phyloP scores from a whole-genome alignment of 2,113 vertebrate genomes.

The Talpa occidentalis region DNA sequence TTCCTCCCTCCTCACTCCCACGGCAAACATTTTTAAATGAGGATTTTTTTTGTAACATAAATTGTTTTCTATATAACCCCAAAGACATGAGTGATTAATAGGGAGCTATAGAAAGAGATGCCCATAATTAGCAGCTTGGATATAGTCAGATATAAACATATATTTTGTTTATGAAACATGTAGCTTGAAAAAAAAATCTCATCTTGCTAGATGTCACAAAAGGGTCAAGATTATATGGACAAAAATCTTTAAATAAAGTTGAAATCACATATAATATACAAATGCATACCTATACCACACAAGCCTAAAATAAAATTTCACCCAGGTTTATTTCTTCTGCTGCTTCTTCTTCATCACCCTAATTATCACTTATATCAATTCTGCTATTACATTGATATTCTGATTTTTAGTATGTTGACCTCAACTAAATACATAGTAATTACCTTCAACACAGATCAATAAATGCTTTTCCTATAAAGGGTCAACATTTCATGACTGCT shows the following conservation, averaged over 20 bases:
- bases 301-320: neutral
- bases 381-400: neutral
- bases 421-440: neutral
- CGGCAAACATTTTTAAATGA: conserved; percentile 56
- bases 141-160: conserved; percentile 74
- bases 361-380: neutral
- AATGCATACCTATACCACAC: neutral
- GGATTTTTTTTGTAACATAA: conserved; percentile 74
- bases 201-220: conserved; percentile 39
- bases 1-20: conserved; percentile 69
- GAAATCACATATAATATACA: conserved; percentile 19
- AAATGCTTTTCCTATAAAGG: neutral
- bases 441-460: neutral
- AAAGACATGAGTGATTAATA: conserved; percentile 67
- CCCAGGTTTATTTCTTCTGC: neutral
- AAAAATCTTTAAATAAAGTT: conserved; percentile 59
- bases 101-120: conserved; percentile 56
- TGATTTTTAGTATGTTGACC: conserved; percentile 6
- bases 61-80: conserved; percentile 72
- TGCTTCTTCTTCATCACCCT: neutral
- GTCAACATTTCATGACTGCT: conserved; percentile 6
- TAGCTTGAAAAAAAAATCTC: conserved; percentile 35
- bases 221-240: conserved; percentile 42
- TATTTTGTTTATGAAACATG: conserved; percentile 63
- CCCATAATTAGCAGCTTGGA: conserved; percentile 63